phyloP scores from a whole-genome alignment of 2,888 invertebrate genomes.

The Clostera curtula region DNA sequence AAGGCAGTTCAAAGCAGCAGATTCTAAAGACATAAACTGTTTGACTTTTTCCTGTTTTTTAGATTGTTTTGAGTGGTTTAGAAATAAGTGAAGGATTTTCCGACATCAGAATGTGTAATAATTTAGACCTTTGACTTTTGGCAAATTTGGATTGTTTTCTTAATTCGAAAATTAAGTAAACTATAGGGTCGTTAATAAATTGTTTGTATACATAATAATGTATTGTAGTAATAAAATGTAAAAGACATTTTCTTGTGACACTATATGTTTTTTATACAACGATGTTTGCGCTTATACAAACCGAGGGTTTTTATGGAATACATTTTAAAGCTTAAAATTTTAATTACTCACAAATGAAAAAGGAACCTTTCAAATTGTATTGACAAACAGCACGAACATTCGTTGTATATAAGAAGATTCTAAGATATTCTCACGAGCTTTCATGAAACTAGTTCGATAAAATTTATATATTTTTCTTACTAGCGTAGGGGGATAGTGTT shows the following conservation, averaged over 20 bases:
- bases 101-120: slow-evolving; percentile 3
- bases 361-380: too few species aligned
- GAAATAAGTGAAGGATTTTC: slow-evolving; percentile 31
- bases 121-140: slow-evolving; percentile 22
- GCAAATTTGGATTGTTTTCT: slow-evolving; percentile 42
- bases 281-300: slow-evolving; percentile 3
- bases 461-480: slow-evolving; percentile 69
- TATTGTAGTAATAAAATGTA: slow-evolving; percentile 46
- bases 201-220: slow-evolving; percentile 32
- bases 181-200: slow-evolving; percentile 32
- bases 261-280: slow-evolving; percentile 17
- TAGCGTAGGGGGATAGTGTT: slow-evolving; percentile 46
- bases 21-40: slow-evolving; percentile 63
- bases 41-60: slow-evolving; percentile 44
- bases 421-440: slow-evolving; percentile 66
- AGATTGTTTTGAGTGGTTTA: slow-evolving; percentile 50
- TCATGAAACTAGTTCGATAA: slow-evolving; percentile 57
- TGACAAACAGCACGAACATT: slow-evolving; percentile 6
- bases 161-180: slow-evolving; percentile 23
- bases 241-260: slow-evolving; percentile 69
- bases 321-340: too few species aligned
- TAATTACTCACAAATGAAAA: too few species aligned
- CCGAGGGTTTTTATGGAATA: too few species aligned
- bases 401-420: slow-evolving; percentile 12
- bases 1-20: slow-evolving; percentile 56